These are phyloP conservation scores for Syngnathus acus DNA, from an alignment of 2,797 vertebrate species.

Conservation along the genomic window DNA sequence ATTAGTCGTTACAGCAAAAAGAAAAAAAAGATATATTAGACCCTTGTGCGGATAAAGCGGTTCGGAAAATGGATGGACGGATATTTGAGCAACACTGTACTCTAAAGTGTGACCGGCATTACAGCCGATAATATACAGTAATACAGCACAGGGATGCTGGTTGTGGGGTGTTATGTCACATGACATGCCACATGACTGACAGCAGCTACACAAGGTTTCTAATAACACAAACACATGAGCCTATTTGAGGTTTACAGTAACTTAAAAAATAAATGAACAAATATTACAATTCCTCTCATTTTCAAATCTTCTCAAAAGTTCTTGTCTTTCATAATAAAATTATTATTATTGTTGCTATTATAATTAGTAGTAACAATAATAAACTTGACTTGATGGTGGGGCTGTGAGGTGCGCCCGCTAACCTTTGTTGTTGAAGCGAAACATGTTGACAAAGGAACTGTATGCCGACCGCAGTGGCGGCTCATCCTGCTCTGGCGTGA, in stretches of 20 bases:
- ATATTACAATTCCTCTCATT: not conserved
- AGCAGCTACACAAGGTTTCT: not conserved
- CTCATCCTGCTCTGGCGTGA: constrained; percentile 95
- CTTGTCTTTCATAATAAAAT: not conserved
- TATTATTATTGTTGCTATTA: too few relatives aligned
- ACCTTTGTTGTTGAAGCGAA: constrained; percentile 96
- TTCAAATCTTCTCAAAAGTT: not conserved
- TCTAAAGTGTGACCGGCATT: too few relatives aligned
- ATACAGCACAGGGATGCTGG: not conserved
- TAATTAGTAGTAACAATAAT: too few relatives aligned
- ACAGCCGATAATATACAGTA: not conserved
- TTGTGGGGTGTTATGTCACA: constrained; percentile 14
- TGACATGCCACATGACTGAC: constrained; percentile 37
- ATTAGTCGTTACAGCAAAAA: too few relatives aligned
- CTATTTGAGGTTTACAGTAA: not conserved
- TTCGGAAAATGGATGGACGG: too few relatives aligned
- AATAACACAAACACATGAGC: not conserved
- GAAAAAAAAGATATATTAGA: too few relatives aligned
- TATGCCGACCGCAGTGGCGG: constrained; percentile 94
- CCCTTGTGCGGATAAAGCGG: too few relatives aligned
- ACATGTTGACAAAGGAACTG: constrained; percentile 96
- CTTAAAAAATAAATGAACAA: not conserved
- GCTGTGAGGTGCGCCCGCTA: constrained; percentile 12
- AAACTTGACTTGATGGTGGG: not conserved
- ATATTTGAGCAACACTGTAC: too few relatives aligned